Evolutionary conservation across 2,797 vertebrate species (phyloP), one percentile per base, ranked within the genome.

Genomic region (Myotis findleyi): DNA sequence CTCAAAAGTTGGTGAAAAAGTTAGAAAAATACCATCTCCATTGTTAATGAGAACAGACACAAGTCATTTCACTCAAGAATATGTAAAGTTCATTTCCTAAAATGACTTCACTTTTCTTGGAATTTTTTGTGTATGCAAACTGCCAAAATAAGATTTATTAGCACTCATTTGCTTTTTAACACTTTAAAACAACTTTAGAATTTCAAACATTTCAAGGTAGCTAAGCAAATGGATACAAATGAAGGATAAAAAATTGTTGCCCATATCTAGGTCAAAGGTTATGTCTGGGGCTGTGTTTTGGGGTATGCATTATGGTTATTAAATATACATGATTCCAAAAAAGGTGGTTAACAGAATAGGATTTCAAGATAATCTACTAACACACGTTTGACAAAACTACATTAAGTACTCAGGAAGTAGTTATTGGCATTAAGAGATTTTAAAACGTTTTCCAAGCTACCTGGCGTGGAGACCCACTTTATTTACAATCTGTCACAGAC

Each of bases 351-450:
- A 4, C 75, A 81, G 0, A 76, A 51, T 30, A 90, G 76, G 95
- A 80, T 86, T 91, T 73, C 72, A 95, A 97, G 82, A 27, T 23
- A 95, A 93, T 82, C 79, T 82, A 64, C 86, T 86, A 89, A 93
- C 30, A 80, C 36, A 95, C 79, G 81, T 55, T 89, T 86, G 27
- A 95, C 80, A 72, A 95, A 82, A 94, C 17, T 30, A 18, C 9
- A 95, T 87, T 89, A 91, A 57, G 82, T 72, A 93, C 79, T 96
- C 95, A 94, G 10, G 1, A 87, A 97, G 89, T 86, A 96, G 95
- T 97, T 95, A 96, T 36, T 97, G 85, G 38, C 64, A 84, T 23
- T 85, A 93, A 93, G 88, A 97, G 87, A 95, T 38, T 96, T 81
- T 23, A 47, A 17, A 84, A 10, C 20, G 16, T 59, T 93, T 95